Evolutionary conservation across 2,113 vertebrate species (phyloP).

Genomic region (Trichechus manatus): DNA sequence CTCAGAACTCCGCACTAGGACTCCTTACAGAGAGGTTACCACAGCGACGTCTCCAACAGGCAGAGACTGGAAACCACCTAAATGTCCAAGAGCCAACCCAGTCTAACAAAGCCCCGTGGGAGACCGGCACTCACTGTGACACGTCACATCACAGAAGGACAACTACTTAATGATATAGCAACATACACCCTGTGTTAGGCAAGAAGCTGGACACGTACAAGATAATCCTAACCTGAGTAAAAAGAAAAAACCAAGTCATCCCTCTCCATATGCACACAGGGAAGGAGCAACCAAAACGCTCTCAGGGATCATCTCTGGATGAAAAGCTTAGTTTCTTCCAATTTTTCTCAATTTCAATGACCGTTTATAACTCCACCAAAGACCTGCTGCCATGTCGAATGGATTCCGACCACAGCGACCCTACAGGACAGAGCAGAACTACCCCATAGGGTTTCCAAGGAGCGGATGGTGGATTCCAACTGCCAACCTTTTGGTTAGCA

Average conservation of each 20-base stretch:
- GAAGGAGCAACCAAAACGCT: fast-evolving
- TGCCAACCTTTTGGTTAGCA: too few species aligned
- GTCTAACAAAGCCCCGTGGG: neutral
- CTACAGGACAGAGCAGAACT: too few species aligned
- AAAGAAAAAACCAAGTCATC: fast-evolving
- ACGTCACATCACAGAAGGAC: too few species aligned
- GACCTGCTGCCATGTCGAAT: too few species aligned
- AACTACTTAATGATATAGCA: fast-evolving
- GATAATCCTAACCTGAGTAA: neutral
- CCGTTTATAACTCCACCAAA: too few species aligned
- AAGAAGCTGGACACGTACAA: fast-evolving
- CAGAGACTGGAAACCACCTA: conserved; percentile 55
- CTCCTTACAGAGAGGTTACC: too few species aligned
- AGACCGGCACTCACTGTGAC: fast-evolving
- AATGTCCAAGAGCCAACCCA: neutral
- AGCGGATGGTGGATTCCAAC: too few species aligned
- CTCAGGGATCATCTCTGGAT: neutral
- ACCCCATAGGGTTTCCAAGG: too few species aligned
- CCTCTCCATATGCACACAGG: fast-evolving
- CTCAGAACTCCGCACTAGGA: neutral
- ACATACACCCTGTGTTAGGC: fast-evolving
- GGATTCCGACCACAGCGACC: too few species aligned
- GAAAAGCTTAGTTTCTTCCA: too few species aligned
- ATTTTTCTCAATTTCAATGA: neutral
- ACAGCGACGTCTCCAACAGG: too few species aligned